Evolutionary conservation across 2,113 vertebrate species (phyloP), one percentile per base, ranked within the genome.

Genomic region (Rhinolophus ferrumequinum): DNA sequence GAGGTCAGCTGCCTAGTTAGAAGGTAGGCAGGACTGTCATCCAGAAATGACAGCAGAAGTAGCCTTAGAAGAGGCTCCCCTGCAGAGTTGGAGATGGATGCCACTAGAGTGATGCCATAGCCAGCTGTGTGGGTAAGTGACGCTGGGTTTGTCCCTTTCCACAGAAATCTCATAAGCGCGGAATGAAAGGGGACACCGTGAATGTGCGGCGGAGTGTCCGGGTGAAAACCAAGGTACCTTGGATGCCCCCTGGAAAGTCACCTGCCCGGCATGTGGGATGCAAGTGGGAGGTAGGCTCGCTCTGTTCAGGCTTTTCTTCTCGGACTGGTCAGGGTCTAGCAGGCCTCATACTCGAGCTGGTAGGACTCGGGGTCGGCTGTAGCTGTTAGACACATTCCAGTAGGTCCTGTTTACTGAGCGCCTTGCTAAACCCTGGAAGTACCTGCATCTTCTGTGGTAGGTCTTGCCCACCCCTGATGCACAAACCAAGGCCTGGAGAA

Each of bases 221-320:
- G 84, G 98, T 99, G 84, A 99, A 99, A 98, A 98, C 99, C 30
- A 99, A 98, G 94, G 98, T 98, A 94, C 99, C 99, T 87, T 99
- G 99, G 99, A 98, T 99, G 56, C 99, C 99, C 33, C 99, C 99
- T 58, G 99, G 99, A 97, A 99, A 99, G 96, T 96, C 98, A 89
- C 98, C 99, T 41, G 33, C 97, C 70, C 98, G 98, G 87, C 98
- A 99, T 3, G 77, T 98, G 69, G 97, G 98, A n/a, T 99, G 97
- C 98, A 99, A 99, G 86, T 99, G 99, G 99, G 99, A 99, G 99
- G 99, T 99, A 98, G 73, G 56, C 92, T 90, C 67, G 67, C 70
- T 93, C 90, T 60, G 96, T 70, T 85, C 93, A 91, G 95, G 94
- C 91, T 93, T 76, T 62, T 86, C 96, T 93, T 96, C 96, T 97